Evolutionary conservation across 2,888 invertebrate species (phyloP).

Genomic region (Parnassius smintheus): DNA sequence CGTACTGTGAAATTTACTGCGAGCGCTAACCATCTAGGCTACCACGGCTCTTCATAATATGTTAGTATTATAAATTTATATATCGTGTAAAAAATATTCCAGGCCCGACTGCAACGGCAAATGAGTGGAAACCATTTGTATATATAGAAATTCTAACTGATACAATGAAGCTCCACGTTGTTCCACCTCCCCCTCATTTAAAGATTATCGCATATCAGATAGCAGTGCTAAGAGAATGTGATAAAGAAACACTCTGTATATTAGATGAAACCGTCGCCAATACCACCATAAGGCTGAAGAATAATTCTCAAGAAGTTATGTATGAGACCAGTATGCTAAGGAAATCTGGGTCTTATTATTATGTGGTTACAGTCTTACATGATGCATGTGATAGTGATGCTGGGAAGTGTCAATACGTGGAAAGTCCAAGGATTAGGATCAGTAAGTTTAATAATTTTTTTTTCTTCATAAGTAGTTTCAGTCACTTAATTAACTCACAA

Average conservation of each 20-base stretch:
- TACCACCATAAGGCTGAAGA: constrained; percentile 40
- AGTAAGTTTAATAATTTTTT: constrained; percentile 49
- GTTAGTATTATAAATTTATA: too few species aligned
- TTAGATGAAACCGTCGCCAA: constrained; percentile 40
- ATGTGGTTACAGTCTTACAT: constrained; percentile 62
- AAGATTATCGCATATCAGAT: constrained; percentile 55
- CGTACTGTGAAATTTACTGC: too few species aligned
- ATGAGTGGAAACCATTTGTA: constrained; percentile 68
- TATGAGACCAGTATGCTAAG: constrained; percentile 58
- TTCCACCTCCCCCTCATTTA: constrained; percentile 58
- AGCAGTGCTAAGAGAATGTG: constrained; percentile 49
- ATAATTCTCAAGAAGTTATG: constrained; percentile 53
- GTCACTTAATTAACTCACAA: too few species aligned
- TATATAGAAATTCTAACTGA: constrained; percentile 65
- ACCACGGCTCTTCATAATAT: too few species aligned
- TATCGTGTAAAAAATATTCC: constrained; percentile 14
- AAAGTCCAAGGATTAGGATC: constrained; percentile 63
- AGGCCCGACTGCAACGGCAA: constrained; percentile 57
- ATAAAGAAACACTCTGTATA: constrained; percentile 39
- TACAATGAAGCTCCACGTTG: constrained; percentile 59
- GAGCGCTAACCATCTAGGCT: too few species aligned
- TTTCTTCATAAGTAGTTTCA: background rate
- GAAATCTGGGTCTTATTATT: constrained; percentile 58
- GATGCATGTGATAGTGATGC: constrained; percentile 40
- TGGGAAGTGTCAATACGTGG: constrained; percentile 49